phyloP scores from a whole-genome alignment of 2,888 invertebrate species.

The Sicus ferrugineus region DNA sequence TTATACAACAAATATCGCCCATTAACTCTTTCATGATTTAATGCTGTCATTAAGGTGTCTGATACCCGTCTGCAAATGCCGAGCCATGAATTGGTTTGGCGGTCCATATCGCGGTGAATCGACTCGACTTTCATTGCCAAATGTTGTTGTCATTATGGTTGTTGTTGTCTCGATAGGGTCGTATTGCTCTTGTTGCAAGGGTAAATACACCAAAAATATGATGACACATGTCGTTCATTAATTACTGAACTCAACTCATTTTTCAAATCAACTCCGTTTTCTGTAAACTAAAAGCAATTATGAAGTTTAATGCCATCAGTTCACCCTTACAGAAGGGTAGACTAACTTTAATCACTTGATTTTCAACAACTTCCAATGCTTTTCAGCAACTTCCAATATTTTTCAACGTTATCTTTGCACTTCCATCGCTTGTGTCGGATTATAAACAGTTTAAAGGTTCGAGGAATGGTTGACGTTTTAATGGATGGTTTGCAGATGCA shows the following conservation, averaged over 20 bases:
- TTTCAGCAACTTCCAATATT: no score
- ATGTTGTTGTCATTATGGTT: slow-evolving; percentile 5
- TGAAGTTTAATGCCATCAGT: no score
- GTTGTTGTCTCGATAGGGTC: slow-evolving; percentile 1
- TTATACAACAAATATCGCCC: slow-evolving; percentile 3
- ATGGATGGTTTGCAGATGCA: no score
- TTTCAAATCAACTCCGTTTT: background rate
- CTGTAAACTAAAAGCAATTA: no score
- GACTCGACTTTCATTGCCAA: background rate
- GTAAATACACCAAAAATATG: slow-evolving; percentile 4
- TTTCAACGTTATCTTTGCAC: no score
- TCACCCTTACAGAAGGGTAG: no score
- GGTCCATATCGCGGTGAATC: background rate
- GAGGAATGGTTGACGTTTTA: no score
- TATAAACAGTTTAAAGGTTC: no score
- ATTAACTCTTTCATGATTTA: no score
- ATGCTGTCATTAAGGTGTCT: slow-evolving; percentile 31
- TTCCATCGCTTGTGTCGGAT: no score
- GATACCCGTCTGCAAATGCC: slow-evolving; percentile 16
- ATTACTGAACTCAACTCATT: background rate
- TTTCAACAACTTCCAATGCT: no score
- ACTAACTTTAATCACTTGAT: no score
- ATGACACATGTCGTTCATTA: background rate
- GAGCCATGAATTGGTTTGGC: background rate
- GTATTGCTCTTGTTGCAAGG: background rate